Percentiles rank a stretch among this genome's conserved stretches.
Conservation (phyloP, 1,140 invertebrate genomes). For the Proctacanthus coquilletti region DNA sequence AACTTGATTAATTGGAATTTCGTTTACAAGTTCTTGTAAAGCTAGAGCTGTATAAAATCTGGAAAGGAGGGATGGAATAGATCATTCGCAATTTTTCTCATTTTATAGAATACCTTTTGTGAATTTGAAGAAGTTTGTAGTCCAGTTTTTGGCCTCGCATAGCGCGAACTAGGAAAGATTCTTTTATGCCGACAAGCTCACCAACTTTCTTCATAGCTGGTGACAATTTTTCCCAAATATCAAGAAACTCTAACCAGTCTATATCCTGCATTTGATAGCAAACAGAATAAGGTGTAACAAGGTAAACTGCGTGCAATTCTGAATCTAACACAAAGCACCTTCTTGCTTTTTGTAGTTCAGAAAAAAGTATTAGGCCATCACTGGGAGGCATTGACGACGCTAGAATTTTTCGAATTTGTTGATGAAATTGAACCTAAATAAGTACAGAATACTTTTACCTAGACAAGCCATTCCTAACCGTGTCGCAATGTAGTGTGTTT, state of each 20-base stretch:
- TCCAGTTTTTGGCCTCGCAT: conserved; percentile 49
- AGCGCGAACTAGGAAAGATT: conserved; percentile 69
- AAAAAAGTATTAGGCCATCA: conserved; percentile 75
- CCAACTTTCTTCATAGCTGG: conserved; percentile 70
- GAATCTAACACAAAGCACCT: conserved; percentile 84
- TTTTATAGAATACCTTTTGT: conserved; percentile 31
- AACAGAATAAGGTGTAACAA: conserved; percentile 76
- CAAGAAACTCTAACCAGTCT: conserved; percentile 79
- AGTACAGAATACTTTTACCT: conserved; percentile 6
- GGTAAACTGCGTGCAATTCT: conserved; percentile 88
- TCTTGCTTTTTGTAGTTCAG: conserved; percentile 79
- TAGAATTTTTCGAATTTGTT: too few relatives aligned
- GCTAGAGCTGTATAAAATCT: conserved; percentile 88
- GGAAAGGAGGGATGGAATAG: conserved; percentile 11
- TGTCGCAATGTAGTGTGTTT: conserved; percentile 55
- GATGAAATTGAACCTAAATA: background rate
- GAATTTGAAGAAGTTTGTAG: conserved; percentile 34
- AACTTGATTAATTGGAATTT: conserved; percentile 65
- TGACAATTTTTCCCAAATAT: conserved; percentile 70
- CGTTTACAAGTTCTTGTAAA: conserved; percentile 84
- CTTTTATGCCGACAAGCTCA: conserved; percentile 78
- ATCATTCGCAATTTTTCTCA: background rate
- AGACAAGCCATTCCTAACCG: conserved; percentile 82
- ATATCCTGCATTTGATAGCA: conserved; percentile 60
- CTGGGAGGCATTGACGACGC: conserved; percentile 84